A percentile compares a stretch with the other conserved stretches of the same genome.
These are phyloP conservation scores for Mylabris sibirica DNA, from an alignment of 2,888 invertebrate species.

Conservation along the genomic window DNA sequence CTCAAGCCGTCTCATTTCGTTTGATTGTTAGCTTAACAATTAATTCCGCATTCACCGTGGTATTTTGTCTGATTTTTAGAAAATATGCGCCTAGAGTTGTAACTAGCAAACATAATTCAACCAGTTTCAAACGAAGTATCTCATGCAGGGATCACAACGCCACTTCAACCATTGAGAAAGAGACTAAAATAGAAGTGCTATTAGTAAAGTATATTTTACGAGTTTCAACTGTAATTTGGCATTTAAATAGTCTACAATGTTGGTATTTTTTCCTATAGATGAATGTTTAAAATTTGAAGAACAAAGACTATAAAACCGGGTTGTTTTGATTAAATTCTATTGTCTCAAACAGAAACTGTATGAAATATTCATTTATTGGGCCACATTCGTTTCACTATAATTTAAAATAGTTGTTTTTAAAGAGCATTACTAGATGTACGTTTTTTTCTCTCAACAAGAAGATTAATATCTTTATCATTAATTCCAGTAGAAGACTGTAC, in stretches of 20 bases:
- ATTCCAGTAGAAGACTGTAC: neutral
- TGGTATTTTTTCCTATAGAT: conserved; percentile 36
- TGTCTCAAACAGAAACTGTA: neutral
- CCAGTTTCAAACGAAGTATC: neutral
- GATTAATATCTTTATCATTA: neutral
- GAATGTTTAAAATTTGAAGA: conserved; percentile 21
- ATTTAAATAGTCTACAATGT: conserved; percentile 41
- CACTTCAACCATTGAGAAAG: neutral
- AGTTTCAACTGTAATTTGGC: conserved; percentile 36
- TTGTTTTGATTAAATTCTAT: neutral
- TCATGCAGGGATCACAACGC: neutral
- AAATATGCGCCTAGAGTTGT: neutral
- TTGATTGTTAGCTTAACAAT: neutral
- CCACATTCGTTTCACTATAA: neutral
- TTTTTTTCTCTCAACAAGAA: neutral
- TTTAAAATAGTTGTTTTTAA: neutral
- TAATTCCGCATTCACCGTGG: neutral
- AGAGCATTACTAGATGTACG: neutral
- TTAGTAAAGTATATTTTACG: conserved; percentile 20
- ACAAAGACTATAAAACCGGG: neutral
- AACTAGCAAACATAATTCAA: neutral
- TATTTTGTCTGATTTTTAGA: neutral
- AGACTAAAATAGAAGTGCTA: conserved; percentile 15
- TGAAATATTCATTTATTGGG: neutral
- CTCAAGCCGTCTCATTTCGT: too few species aligned